phyloP scores from a whole-genome alignment of 2,797 vertebrate species.

The Synanceia verrucosa region DNA sequence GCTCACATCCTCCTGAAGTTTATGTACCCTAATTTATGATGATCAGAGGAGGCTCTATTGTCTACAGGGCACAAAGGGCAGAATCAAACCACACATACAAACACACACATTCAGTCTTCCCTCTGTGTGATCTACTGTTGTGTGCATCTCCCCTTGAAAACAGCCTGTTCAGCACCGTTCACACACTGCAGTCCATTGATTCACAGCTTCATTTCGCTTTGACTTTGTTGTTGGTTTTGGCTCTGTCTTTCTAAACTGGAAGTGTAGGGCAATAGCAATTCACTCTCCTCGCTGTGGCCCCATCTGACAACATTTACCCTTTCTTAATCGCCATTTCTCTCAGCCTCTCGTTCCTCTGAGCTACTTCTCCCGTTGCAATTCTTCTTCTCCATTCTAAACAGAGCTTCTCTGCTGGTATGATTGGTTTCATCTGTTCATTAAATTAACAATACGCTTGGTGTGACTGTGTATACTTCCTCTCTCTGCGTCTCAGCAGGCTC shows the following conservation, averaged over 20 bases:
- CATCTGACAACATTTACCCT: conserved; percentile 35
- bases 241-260: conserved; percentile 63
- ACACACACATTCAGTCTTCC: not conserved
- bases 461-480: conserved; percentile 31
- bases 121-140: conserved; percentile 25
- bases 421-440: conserved; percentile 42
- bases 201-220: conserved; percentile 62
- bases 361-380: conserved; percentile 6
- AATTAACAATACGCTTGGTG: conserved; percentile 37
- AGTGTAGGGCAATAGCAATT: conserved; percentile 51
- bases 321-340: conserved; percentile 35
- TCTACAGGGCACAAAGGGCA: conserved; percentile 25
- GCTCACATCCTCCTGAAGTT: conserved; percentile 46
- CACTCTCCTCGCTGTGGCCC: conserved; percentile 15
- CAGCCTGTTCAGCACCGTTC: conserved; percentile 65
- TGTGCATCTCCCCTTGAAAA: conserved; percentile 60
- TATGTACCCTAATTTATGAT: conserved; percentile 60
- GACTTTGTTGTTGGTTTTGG: conserved; percentile 58
- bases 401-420: conserved; percentile 38
- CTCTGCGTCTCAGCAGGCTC: conserved; percentile 38
- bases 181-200: conserved; percentile 67
- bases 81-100: conserved; percentile 21
- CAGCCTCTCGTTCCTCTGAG: not conserved
- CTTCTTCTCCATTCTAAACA: conserved; percentile 18
- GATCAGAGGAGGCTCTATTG: conserved; percentile 32